phyloP scores from a whole-genome alignment of 2,888 invertebrate species.

The Hyppa rectilinea region DNA sequence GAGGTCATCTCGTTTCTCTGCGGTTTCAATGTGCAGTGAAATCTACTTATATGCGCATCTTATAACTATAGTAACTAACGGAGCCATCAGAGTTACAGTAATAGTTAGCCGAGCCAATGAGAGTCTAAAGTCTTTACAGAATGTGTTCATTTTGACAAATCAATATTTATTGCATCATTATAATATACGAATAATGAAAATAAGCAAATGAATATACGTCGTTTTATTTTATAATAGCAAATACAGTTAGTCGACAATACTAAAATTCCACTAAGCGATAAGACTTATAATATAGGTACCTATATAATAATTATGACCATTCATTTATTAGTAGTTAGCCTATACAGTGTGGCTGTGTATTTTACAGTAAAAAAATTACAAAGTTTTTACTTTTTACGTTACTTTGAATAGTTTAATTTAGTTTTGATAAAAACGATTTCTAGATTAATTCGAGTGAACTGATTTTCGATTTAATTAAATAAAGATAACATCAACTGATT shows the following conservation, averaged over 20 bases:
- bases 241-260: conserved; percentile 27
- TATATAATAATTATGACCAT: too few species aligned
- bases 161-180: background rate
- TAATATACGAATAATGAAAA: too few species aligned
- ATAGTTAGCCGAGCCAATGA: background rate
- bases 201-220: background rate
- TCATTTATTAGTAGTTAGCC: background rate
- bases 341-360: background rate
- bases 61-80: conserved; percentile 3
- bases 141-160: background rate
- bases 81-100: conserved; percentile 13
- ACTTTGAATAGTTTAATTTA: background rate
- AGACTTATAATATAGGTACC: conserved; percentile 28
- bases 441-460: background rate
- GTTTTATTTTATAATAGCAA: conserved; percentile 17
- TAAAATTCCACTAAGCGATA: conserved; percentile 48
- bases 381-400: background rate
- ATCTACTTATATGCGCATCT: conserved; percentile 23
- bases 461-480: conserved; percentile 1
- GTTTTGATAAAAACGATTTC: background rate
- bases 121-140: background rate
- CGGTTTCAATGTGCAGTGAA: conserved; percentile 43
- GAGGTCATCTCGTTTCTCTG: conserved; percentile 45
- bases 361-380: background rate
- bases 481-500: background rate